Evolutionary conservation across 2,888 invertebrate species (phyloP).

Genomic region (Eupithecia pulchellata): DNA sequence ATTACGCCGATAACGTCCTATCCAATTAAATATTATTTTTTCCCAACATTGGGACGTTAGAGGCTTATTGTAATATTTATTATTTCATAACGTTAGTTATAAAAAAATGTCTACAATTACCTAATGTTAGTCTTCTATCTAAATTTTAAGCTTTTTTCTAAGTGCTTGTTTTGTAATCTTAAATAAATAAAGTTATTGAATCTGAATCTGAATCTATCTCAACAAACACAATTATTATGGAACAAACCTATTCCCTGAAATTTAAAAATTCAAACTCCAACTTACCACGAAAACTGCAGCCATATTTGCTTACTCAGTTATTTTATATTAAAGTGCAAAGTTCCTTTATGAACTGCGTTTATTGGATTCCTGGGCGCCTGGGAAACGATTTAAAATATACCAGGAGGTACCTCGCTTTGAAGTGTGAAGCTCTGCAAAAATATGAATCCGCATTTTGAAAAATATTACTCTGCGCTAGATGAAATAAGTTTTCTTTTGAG

Average conservation of each 20-base stretch:
- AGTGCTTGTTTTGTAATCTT: too few relatives aligned
- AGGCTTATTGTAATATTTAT: too few relatives aligned
- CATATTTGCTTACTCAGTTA: slow-evolving; percentile 32
- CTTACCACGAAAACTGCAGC: slow-evolving; percentile 23
- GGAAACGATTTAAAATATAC: slow-evolving; percentile 35
- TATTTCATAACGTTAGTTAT: too few relatives aligned
- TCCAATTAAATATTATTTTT: too few relatives aligned
- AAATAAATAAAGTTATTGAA: too few relatives aligned
- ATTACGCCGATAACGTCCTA: too few relatives aligned
- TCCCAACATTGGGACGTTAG: too few relatives aligned
- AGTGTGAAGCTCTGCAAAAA: slow-evolving; percentile 24
- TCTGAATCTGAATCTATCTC: too few relatives aligned
- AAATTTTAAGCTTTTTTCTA: too few relatives aligned
- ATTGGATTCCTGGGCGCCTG: slow-evolving; percentile 28
- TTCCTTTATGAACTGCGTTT: slow-evolving; percentile 35
- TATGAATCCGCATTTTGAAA: slow-evolving; percentile 24
- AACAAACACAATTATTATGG: background rate
- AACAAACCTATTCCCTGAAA: background rate
- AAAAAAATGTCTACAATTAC: background rate
- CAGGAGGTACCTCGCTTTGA: slow-evolving; percentile 5
- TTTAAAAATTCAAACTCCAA: background rate
- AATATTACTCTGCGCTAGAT: slow-evolving; percentile 1
- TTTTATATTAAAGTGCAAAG: slow-evolving; percentile 32
- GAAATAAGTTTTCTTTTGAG: slow-evolving; percentile 15
- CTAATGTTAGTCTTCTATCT: background rate